A percentile compares a stretch with the other conserved stretches of the same genome.
Evolutionary conservation across 53 echinoderm and acorn worm species (phyloP).

Genomic region (Astropecten irregularis): DNA sequence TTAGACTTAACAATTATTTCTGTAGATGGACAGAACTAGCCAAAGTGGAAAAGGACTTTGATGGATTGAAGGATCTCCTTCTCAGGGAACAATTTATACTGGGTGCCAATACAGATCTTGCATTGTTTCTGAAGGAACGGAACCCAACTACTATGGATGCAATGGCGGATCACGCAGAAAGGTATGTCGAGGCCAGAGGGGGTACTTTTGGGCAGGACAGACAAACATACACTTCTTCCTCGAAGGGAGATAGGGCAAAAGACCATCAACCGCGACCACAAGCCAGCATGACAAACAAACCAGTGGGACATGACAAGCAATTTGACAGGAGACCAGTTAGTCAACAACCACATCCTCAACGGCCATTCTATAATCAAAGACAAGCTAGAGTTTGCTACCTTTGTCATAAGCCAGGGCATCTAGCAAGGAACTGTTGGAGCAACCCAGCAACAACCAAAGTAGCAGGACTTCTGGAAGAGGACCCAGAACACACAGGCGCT

Average conservation of each 20-base stretch:
- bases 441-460: background rate
- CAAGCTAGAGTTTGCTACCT: background rate
- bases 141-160: background rate
- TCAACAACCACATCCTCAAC: background rate
- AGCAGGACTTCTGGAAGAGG: background rate
- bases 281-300: background rate
- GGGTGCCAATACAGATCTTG: background rate
- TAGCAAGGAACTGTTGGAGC: background rate
- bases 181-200: constrained; percentile 1
- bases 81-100: constrained; percentile 10
- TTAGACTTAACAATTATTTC: constrained; percentile 25
- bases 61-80: constrained; percentile 16
- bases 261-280: background rate
- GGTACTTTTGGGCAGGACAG: background rate
- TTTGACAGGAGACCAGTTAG: background rate
- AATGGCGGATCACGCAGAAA: background rate
- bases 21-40: constrained; percentile 29
- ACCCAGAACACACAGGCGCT: too few relatives aligned
- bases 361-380: background rate
- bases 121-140: constrained; percentile 10
- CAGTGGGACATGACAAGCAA: background rate
- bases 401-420: background rate
- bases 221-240: background rate
- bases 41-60: constrained; percentile 3
- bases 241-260: background rate